Evolutionary conservation across 2,888 invertebrate genomes (phyloP).

Genomic region (Hydrotaea diabolus): DNA sequence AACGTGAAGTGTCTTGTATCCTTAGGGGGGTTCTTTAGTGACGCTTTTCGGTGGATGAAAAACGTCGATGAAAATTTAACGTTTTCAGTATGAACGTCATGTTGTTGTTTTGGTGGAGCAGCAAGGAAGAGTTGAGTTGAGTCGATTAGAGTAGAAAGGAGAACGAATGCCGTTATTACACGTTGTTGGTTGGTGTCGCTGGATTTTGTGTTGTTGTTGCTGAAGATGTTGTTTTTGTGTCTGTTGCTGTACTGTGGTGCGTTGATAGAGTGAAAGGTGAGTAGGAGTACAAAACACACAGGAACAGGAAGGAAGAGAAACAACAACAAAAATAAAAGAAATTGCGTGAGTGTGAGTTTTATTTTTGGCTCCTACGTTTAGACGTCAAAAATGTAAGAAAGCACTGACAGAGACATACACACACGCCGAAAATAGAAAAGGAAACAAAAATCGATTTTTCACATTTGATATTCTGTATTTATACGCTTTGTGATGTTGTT

Average conservation of each 20-base stretch:
- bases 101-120: conserved; percentile 12
- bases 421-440: conserved; percentile 38
- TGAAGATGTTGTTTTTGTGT: conserved; percentile 33
- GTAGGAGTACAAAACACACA: neutral
- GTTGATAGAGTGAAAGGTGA: neutral
- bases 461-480: conserved; percentile 53
- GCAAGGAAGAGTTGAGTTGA: too few relatives aligned
- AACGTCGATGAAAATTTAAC: conserved; percentile 36
- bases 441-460: conserved; percentile 65
- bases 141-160: too few relatives aligned
- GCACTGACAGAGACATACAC: neutral
- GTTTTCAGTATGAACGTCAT: conserved; percentile 32
- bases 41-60: conserved; percentile 54
- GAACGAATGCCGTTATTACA: too few relatives aligned
- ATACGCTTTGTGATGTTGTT: neutral
- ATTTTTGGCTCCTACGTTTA: neutral
- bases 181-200: neutral
- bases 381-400: conserved; percentile 38
- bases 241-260: conserved; percentile 13
- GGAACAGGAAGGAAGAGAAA: neutral
- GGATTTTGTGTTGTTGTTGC: neutral
- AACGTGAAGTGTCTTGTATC: neutral
- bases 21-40: conserved; percentile 31
- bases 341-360: conserved; percentile 2
- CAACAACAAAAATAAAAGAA: neutral